phyloP scores from a whole-genome alignment of 2,888 invertebrate species.

The Leucania comma region DNA sequence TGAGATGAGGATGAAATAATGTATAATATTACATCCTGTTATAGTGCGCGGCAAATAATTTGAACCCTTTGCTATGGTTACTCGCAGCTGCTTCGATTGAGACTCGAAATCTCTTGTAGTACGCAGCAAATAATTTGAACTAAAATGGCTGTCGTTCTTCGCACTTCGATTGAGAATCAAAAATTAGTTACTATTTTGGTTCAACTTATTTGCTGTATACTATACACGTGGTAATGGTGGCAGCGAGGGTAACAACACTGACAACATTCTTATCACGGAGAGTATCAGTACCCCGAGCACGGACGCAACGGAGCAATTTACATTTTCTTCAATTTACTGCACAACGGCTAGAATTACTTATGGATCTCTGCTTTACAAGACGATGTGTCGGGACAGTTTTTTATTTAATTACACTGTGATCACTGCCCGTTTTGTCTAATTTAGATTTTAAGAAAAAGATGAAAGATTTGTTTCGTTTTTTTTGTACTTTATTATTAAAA shows the following conservation, averaged over 20 bases:
- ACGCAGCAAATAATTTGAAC: too few relatives aligned
- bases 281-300: slow-evolving; percentile 78
- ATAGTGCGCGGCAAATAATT: too few relatives aligned
- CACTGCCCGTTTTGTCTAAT: slow-evolving; percentile 5
- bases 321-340: slow-evolving; percentile 88
- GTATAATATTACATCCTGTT: not conserved
- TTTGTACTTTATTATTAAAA: too few relatives aligned
- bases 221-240: slow-evolving; percentile 40
- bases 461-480: too few relatives aligned
- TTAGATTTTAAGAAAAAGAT: not conserved
- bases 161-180: too few relatives aligned
- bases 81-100: too few relatives aligned
- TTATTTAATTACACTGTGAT: slow-evolving; percentile 33
- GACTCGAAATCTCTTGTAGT: too few relatives aligned
- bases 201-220: too few relatives aligned
- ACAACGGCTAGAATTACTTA: slow-evolving; percentile 82
- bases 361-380: slow-evolving; percentile 75
- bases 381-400: slow-evolving; percentile 36
- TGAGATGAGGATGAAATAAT: too few relatives aligned
- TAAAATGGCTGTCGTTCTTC: too few relatives aligned
- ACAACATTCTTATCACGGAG: slow-evolving; percentile 80
- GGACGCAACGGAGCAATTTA: slow-evolving; percentile 83
- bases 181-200: too few relatives aligned
- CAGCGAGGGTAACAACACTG: slow-evolving; percentile 55
- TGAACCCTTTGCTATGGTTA: too few relatives aligned